Evolutionary conservation across 2,797 vertebrate species (phyloP), one percentile per base, ranked within the genome.

Genomic region (Alauda arvensis): DNA sequence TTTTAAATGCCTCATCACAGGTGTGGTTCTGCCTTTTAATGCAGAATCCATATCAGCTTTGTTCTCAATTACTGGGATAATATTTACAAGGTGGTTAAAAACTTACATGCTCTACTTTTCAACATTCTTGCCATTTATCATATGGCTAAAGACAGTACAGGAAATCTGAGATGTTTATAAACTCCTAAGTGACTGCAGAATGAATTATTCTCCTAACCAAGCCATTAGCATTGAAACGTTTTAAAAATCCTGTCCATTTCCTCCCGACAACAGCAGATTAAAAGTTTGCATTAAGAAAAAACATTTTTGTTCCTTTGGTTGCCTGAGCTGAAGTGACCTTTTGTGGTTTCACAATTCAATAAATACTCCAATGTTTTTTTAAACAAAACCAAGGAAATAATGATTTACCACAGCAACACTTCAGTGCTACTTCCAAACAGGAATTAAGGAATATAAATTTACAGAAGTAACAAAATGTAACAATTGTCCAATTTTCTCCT

Each of bases 1-100:
- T 89, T 65, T 83, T 72, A 93, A 95, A 96, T 85, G 89, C 53
- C 77, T 88, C 53, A 79, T 56, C 89, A 89, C 89, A 95, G 85
- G 66, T 94, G 87, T 83, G 67, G 86, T 33, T 82, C 74, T 56
- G 87, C 55, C 74, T 83, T 46, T 83, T 70, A 79, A 66, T 33
- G 29, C 57, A 43, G 52, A 48, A 76, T 51, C 66, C 37, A 0
- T 28, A 83, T 52, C 25, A 66, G 65, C 62, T 71, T 77, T 92
- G 59, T 79, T 89, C 87, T 29, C 62, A 77, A 26, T 52, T 77
- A 87, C n/a, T 43, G 69, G n/a, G 45, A 48, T n/a, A 65, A 55
- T 56, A 69, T n/a, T 71, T 72, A 65, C 15, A 5, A 26, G 3
- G 51, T 8, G 3, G 29, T 56, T 48, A 89, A 66, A 16, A 63